These are phyloP conservation scores for Tor tambroides DNA, from an alignment of 2,113 vertebrate species.

Conservation along the genomic window DNA sequence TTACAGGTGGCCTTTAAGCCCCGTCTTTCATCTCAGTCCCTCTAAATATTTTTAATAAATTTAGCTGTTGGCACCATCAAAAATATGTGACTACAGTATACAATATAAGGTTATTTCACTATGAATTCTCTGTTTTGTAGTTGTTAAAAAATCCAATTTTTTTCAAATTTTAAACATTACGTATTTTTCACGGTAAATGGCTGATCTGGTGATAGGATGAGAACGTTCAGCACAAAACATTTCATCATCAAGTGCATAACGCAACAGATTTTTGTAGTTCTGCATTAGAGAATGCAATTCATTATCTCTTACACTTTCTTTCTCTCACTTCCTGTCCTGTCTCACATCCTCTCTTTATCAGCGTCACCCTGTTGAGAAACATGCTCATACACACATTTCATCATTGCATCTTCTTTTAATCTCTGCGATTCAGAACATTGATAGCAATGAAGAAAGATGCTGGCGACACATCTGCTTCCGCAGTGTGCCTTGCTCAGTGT, in stretches of 20 bases:
- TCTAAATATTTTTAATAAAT: background rate
- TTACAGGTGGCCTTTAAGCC: background rate
- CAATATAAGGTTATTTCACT: background rate
- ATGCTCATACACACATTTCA: background rate
- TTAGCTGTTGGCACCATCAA: background rate
- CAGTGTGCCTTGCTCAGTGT: constrained; percentile 9
- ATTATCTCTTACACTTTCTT: constrained; percentile 27
- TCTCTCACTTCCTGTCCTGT: constrained; percentile 9
- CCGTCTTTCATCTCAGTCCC: background rate
- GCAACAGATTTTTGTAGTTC: background rate
- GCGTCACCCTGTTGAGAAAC: constrained; percentile 43
- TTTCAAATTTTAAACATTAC: background rate
- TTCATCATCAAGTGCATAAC: background rate
- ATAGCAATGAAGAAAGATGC: constrained; percentile 1
- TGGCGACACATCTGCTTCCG: constrained; percentile 1
- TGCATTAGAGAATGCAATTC: background rate
- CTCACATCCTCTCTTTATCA: constrained; percentile 43
- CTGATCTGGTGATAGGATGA: background rate
- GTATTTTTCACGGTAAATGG: background rate
- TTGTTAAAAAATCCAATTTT: background rate
- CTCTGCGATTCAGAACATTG: constrained; percentile 17
- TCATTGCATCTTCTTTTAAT: constrained; percentile 6
- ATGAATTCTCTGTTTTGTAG: background rate
- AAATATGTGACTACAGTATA: background rate
- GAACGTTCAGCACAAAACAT: background rate